Conservation (phyloP, 2,888 invertebrate species). For the Ferrisia virgata region DNA sequence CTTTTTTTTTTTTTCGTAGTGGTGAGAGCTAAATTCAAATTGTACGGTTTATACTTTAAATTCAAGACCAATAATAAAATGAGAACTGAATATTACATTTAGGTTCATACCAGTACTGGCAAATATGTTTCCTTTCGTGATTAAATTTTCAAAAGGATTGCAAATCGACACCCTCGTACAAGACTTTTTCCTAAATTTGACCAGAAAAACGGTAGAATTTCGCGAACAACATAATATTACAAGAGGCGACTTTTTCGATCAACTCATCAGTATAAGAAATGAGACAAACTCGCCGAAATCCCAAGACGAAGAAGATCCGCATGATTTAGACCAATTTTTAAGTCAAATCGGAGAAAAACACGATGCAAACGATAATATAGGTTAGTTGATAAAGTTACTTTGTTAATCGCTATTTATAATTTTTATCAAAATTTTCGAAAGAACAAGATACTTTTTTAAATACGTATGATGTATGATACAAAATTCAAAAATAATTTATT, state of each 20-base stretch:
- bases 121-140: neutral
- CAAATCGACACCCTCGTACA: conserved; percentile 36
- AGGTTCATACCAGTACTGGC: too few relatives aligned
- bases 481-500: too few relatives aligned
- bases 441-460: too few relatives aligned
- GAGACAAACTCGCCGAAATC: neutral
- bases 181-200: conserved; percentile 42
- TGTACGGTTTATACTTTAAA: too few relatives aligned
- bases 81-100: too few relatives aligned
- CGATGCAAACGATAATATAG: neutral
- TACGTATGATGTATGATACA: too few relatives aligned
- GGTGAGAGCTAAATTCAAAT: too few relatives aligned
- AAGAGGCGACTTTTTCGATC: conserved; percentile 48
- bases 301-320: neutral
- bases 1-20: too few relatives aligned
- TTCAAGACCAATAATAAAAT: too few relatives aligned
- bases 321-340: neutral
- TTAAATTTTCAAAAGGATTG: neutral
- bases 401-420: too few relatives aligned
- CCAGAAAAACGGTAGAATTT: conserved; percentile 46
- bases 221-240: conserved; percentile 46
- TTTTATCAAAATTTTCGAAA: too few relatives aligned
- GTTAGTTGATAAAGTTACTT: neutral
- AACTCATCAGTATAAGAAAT: conserved; percentile 46
- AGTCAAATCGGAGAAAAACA: neutral